A percentile compares a stretch with the other conserved stretches of the same genome.
Conservation (phyloP, 2,888 invertebrate species). For the Polietes domitor region DNA sequence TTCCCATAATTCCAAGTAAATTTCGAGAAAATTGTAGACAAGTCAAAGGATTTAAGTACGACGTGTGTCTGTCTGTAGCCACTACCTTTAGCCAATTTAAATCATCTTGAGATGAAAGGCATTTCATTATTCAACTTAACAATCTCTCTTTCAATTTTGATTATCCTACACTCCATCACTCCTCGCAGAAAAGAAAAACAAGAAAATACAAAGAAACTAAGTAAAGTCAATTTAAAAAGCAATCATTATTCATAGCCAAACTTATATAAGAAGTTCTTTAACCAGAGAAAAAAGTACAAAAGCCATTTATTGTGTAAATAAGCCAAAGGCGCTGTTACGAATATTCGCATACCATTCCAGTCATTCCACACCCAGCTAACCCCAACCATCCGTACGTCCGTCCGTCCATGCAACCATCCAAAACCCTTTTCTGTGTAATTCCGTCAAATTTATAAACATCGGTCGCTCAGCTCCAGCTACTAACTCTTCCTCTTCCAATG, state of each 20-base stretch:
- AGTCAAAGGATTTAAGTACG: no score
- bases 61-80: background rate
- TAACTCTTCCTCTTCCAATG: background rate
- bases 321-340: slow-evolving; percentile 44
- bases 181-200: background rate
- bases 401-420: background rate
- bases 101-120: slow-evolving; percentile 11
- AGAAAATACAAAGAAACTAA: slow-evolving; percentile 22
- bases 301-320: slow-evolving; percentile 62
- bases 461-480: background rate
- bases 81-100: slow-evolving; percentile 23
- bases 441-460: slow-evolving; percentile 27
- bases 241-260: slow-evolving; percentile 64
- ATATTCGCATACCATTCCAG: slow-evolving; percentile 2
- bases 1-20: background rate
- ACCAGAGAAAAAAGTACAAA: slow-evolving; percentile 41
- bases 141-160: slow-evolving; percentile 39
- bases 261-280: slow-evolving; percentile 45
- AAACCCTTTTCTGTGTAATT: slow-evolving; percentile 29
- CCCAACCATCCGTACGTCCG: background rate
- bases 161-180: background rate
- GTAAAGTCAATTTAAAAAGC: slow-evolving; percentile 51
- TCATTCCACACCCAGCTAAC: background rate
- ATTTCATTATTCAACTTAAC: slow-evolving; percentile 38
- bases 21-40: no score